phyloP scores from a whole-genome alignment of 1,140 invertebrate genomes.

The Chymomyza costata region DNA sequence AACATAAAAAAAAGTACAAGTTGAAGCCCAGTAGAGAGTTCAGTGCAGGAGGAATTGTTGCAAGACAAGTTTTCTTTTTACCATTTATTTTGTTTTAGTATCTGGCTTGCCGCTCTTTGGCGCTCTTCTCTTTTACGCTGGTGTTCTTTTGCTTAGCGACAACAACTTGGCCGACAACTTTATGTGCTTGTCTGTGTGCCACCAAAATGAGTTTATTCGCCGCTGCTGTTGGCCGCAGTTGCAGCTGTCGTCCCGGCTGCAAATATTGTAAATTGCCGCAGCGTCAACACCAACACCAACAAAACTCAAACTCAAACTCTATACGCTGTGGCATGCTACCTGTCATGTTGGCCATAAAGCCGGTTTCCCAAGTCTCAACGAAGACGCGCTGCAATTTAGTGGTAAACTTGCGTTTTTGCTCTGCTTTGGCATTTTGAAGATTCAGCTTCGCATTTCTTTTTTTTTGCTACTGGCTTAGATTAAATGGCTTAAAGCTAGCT shows the following conservation, averaged over 20 bases:
- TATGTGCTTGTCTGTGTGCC: neutral
- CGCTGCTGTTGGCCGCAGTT: conserved; percentile 22
- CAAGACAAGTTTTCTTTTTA: conserved; percentile 56
- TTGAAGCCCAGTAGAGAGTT: conserved; percentile 17
- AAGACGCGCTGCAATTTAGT: no score
- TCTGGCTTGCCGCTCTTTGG: conserved; percentile 21
- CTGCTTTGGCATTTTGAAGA: no score
- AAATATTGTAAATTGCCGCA: conserved; percentile 9
- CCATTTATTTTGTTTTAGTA: conserved; percentile 22
- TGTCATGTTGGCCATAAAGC: conserved; percentile 2
- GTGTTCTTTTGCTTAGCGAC: conserved; percentile 2
- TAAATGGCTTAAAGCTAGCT: no score
- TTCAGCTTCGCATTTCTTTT: no score
- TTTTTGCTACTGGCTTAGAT: no score
- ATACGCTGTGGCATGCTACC: neutral
- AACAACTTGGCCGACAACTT: conserved; percentile 3
- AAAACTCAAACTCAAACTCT: no score
- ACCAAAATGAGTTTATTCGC: conserved; percentile 38
- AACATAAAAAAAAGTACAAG: no score
- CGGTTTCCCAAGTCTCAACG: conserved; percentile 1
- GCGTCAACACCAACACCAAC: neutral
- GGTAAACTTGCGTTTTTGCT: no score
- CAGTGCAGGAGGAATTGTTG: conserved; percentile 61
- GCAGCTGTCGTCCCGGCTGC: conserved; percentile 35
- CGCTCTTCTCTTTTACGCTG: conserved; percentile 10